phyloP scores from a whole-genome alignment of 2,797 vertebrate species.

The Sebastes itinus region DNA sequence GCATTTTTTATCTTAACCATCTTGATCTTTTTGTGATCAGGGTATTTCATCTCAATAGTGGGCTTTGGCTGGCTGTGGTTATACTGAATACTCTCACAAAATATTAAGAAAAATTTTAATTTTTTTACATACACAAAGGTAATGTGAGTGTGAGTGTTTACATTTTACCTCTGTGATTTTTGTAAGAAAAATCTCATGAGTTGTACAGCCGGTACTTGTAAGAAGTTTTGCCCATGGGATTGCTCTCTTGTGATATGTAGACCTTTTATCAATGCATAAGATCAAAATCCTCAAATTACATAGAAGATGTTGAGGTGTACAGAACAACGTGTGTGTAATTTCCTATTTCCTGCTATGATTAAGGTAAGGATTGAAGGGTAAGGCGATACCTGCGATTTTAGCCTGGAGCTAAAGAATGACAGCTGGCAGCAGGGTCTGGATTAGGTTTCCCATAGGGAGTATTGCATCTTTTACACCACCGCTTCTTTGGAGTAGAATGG shows the following conservation, averaged over 20 bases:
- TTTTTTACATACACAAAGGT: background rate
- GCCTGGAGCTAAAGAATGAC: conserved; percentile 76
- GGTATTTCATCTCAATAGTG: background rate
- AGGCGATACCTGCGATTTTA: conserved; percentile 77
- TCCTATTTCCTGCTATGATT: conserved; percentile 59
- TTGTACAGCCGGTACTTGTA: background rate
- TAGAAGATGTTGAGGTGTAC: conserved; percentile 3
- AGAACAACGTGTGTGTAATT: conserved; percentile 32
- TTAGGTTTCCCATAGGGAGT: conserved; percentile 81
- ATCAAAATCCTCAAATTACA: conserved; percentile 36
- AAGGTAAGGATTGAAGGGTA: conserved; percentile 75
- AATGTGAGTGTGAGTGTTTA: background rate
- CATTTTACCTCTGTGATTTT: background rate
- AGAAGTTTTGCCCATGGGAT: background rate
- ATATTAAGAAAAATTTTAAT: background rate
- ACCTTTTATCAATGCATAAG: background rate
- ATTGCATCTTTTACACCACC: conserved; percentile 79
- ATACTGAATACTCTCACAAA: background rate
- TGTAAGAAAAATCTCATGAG: background rate
- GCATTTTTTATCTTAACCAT: background rate
- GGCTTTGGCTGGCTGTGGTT: background rate
- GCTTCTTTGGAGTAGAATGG: conserved; percentile 74
- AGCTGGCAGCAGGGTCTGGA: conserved; percentile 80
- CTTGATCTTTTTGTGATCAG: background rate
- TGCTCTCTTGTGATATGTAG: background rate